A percentile compares a stretch with the other conserved stretches of the same genome.
These are phyloP conservation scores for Anhinga rufa DNA, from an alignment of 2,113 vertebrate species.

Conservation along the genomic window DNA sequence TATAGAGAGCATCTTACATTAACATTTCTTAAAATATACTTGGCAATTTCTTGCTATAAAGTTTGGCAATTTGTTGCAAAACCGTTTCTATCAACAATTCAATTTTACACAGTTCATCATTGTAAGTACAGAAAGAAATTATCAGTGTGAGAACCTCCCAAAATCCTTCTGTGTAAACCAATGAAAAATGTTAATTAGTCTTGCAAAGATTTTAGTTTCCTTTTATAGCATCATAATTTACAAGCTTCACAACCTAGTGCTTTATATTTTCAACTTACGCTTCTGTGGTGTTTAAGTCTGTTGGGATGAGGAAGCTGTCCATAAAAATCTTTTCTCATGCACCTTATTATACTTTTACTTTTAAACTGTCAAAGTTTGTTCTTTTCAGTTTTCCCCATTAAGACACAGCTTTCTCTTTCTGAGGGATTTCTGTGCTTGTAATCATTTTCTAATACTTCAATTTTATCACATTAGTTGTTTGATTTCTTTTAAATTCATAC, in stretches of 20 bases:
- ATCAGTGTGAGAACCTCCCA: background rate
- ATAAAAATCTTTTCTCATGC: background rate
- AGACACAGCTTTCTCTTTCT: background rate
- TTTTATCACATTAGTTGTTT: background rate
- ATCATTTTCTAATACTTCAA: background rate
- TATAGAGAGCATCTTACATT: background rate
- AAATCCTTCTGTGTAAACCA: background rate
- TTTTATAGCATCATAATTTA: background rate
- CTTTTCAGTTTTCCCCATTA: background rate
- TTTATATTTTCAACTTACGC: background rate
- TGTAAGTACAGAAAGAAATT: background rate
- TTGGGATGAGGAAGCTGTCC: background rate
- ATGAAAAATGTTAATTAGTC: slow-evolving; percentile 9
- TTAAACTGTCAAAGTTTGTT: background rate
- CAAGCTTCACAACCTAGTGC: background rate
- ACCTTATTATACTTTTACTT: background rate
- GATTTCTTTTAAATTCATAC: background rate
- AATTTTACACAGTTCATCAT: background rate
- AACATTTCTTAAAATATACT: background rate
- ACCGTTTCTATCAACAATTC: background rate
- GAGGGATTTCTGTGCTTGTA: background rate
- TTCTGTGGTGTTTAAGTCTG: background rate
- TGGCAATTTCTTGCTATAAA: background rate
- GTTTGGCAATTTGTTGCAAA: background rate
- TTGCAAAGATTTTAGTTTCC: background rate